A percentile compares a stretch with the other conserved stretches of the same genome.
These are phyloP conservation scores for Drosophila meridionalis DNA, from an alignment of 2,888 invertebrate genomes.

Conservation along the genomic window DNA sequence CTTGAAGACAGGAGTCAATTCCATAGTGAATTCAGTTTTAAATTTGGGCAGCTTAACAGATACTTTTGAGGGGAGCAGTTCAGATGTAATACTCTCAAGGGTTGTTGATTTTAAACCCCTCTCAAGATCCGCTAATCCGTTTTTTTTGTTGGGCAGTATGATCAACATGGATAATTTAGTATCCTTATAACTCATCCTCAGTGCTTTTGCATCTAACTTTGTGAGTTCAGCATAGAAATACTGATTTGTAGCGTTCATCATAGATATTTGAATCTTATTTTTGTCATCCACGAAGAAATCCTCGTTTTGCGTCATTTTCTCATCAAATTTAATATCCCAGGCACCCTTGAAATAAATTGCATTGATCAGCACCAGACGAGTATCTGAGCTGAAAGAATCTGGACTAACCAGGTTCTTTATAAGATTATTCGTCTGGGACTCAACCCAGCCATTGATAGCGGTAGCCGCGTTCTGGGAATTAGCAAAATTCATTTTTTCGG, in stretches of 20 bases:
- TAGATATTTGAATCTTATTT: constrained; percentile 86
- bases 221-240: constrained; percentile 62
- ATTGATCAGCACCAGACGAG: constrained; percentile 90
- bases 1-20: constrained; percentile 35
- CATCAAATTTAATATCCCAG: constrained; percentile 89
- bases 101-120: constrained; percentile 87
- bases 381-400: constrained; percentile 86
- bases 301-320: constrained; percentile 80
- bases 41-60: constrained; percentile 91
- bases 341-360: constrained; percentile 93
- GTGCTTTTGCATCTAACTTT: constrained; percentile 66
- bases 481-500: constrained; percentile 88
- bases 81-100: constrained; percentile 86
- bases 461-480: constrained; percentile 85
- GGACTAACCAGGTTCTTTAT: constrained; percentile 90
- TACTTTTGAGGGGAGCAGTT: constrained; percentile 71
- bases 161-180: constrained; percentile 90
- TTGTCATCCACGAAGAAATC: constrained; percentile 88
- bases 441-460: constrained; percentile 92
- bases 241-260: constrained; percentile 87
- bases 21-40: constrained; percentile 79
- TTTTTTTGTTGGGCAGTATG: constrained; percentile 88
- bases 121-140: constrained; percentile 88
- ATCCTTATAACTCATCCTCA: constrained; percentile 90
- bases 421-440: constrained; percentile 90